Percentiles rank a stretch among this genome's conserved stretches.
phyloP scores from a whole-genome alignment of 2,888 invertebrate species.

The Cantharis nigra region DNA sequence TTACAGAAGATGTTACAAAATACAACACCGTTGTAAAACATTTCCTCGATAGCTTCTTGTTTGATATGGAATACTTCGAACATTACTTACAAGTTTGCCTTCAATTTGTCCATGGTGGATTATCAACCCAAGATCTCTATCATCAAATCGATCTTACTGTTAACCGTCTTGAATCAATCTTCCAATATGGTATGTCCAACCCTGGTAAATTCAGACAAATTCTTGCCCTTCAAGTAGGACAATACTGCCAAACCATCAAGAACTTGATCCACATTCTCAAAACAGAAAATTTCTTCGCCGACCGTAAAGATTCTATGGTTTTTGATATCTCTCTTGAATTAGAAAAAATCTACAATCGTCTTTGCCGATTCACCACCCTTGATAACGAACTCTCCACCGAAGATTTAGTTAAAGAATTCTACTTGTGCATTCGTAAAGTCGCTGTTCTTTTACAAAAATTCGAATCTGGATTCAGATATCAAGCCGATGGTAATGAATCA shows the following conservation, averaged over 20 bases:
- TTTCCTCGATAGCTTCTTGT: constrained; percentile 5
- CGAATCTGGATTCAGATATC: not conserved
- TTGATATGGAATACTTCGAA: constrained; percentile 10
- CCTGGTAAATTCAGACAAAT: not conserved
- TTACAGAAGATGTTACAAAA: not conserved
- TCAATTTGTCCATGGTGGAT: constrained; percentile 5
- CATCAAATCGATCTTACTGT: constrained; percentile 7
- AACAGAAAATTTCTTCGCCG: not conserved
- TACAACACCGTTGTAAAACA: not conserved
- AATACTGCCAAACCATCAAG: constrained; percentile 14
- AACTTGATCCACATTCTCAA: constrained; percentile 12
- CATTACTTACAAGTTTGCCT: constrained; percentile 9
- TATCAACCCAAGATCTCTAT: not conserved
- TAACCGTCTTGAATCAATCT: not conserved
- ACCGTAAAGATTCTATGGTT: not conserved
- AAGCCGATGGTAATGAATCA: not conserved
- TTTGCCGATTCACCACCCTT: not conserved
- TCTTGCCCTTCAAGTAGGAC: constrained; percentile 18
- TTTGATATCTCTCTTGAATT: not conserved
- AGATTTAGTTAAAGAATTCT: not conserved
- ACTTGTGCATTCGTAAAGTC: not conserved
- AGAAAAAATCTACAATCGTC: not conserved
- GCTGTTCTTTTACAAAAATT: constrained; percentile 5
- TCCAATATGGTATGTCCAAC: constrained; percentile 1
- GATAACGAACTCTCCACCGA: not conserved